Evolutionary conservation across 2,797 vertebrate species (phyloP).

Genomic region (Tangara arthus): DNA sequence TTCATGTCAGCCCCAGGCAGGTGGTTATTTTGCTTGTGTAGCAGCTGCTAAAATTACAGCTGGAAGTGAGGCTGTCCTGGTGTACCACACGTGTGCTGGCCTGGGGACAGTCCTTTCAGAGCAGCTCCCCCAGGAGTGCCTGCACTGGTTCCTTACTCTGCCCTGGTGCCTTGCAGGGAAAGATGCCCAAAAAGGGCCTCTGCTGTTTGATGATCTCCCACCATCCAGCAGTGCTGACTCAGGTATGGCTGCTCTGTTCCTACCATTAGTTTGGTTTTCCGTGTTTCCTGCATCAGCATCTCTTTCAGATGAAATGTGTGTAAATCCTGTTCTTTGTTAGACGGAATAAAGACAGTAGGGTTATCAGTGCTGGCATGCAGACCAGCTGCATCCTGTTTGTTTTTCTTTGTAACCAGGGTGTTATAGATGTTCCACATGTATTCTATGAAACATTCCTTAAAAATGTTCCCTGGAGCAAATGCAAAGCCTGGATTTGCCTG

Average conservation of each 20-base stretch:
- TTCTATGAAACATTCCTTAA: neutral
- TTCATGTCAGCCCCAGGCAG: neutral
- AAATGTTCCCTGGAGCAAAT: neutral
- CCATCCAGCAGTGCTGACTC: conserved; percentile 64
- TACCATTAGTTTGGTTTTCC: neutral
- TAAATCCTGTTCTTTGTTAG: neutral
- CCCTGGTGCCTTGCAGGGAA: conserved; percentile 67
- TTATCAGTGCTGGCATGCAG: neutral
- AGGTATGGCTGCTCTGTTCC: conserved; percentile 41
- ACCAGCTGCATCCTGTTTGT: neutral
- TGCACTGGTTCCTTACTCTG: neutral
- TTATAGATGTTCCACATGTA: rapidly evolving
- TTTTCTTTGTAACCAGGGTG: neutral
- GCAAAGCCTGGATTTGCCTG: neutral
- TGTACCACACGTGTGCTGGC: neutral
- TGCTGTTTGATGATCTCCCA: conserved; percentile 71
- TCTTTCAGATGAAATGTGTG: neutral
- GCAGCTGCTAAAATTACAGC: neutral
- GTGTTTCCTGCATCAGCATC: neutral
- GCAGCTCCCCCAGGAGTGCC: neutral
- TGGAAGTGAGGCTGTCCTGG: neutral
- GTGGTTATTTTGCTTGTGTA: neutral
- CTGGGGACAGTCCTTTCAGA: neutral
- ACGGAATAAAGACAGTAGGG: neutral
- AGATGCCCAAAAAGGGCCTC: conserved; percentile 50